phyloP scores from a whole-genome alignment of 2,797 vertebrate genomes.

The Buceros bicornis region DNA sequence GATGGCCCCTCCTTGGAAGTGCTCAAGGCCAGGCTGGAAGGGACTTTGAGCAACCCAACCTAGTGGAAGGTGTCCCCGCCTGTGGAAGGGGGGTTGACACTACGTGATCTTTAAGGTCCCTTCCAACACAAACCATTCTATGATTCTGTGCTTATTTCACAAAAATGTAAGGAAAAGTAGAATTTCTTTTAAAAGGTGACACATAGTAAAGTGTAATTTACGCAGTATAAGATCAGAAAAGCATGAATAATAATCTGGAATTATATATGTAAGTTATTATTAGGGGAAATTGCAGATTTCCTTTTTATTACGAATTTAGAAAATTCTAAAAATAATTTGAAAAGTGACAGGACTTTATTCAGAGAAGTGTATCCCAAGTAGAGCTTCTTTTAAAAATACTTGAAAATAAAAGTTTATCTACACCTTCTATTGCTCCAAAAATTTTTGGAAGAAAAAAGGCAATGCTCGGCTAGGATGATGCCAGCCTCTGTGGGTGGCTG shows the following conservation, averaged over 20 bases:
- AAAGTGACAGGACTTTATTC: slow-evolving; percentile 22
- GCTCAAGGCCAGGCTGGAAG: background rate
- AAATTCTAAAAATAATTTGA: slow-evolving; percentile 11
- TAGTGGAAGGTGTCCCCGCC: background rate
- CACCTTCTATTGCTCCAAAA: background rate
- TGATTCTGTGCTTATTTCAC: background rate
- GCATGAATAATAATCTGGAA: slow-evolving; percentile 33
- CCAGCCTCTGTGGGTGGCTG: background rate
- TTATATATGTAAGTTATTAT: slow-evolving; percentile 26
- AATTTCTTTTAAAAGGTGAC: slow-evolving; percentile 38
- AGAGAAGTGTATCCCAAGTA: background rate
- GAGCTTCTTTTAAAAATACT: slow-evolving; percentile 1
- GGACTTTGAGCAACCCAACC: background rate
- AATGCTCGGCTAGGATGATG: background rate
- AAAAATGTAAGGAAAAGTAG: slow-evolving; percentile 17
- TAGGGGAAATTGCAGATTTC: background rate
- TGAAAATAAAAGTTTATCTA: background rate
- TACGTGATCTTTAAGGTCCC: background rate
- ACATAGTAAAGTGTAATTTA: background rate
- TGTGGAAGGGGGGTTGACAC: background rate
- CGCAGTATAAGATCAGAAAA: slow-evolving; percentile 29
- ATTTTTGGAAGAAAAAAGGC: background rate
- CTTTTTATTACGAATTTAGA: slow-evolving; percentile 1
- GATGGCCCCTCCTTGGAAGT: background rate
- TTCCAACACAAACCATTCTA: background rate